A percentile compares a stretch with the other conserved stretches of the same genome.
Evolutionary conservation across 2,888 invertebrate species (phyloP).

Genomic region (Dasypolia templi): DNA sequence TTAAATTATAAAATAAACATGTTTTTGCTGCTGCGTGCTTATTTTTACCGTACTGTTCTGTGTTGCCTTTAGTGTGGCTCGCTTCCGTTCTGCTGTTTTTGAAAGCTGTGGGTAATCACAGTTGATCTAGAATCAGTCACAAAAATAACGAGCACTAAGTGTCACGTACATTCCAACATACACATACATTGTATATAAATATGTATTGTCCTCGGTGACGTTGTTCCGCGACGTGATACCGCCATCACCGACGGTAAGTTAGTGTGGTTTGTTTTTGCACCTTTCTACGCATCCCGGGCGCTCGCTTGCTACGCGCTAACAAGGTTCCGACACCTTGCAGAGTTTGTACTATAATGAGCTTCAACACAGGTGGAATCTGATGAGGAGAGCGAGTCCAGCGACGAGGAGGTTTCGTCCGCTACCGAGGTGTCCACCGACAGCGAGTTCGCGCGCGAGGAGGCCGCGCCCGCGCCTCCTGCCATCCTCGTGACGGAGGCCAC

Average conservation of each 20-base stretch:
- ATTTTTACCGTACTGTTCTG: neutral
- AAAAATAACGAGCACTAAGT: neutral
- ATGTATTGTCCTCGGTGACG: slow-evolving; percentile 53
- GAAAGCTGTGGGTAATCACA: no score
- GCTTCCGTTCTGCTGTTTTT: neutral
- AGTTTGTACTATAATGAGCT: slow-evolving; percentile 58
- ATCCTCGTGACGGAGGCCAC: slow-evolving; percentile 94
- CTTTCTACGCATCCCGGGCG: slow-evolving; percentile 58
- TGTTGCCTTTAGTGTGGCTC: neutral
- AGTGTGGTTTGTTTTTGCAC: slow-evolving; percentile 79
- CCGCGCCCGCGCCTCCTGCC: slow-evolving; percentile 93
- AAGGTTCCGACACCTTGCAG: slow-evolving; percentile 26
- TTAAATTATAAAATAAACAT: neutral
- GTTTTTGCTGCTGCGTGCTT: neutral
- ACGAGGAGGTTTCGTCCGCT: slow-evolving; percentile 95
- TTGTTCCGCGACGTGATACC: slow-evolving; percentile 54
- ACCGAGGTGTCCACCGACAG: slow-evolving; percentile 98
- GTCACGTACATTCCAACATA: slow-evolving; percentile 22
- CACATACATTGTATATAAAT: slow-evolving; percentile 58
- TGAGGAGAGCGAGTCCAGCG: slow-evolving; percentile 92
- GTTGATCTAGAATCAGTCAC: neutral
- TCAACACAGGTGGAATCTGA: slow-evolving; percentile 86
- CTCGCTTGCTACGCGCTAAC: slow-evolving; percentile 48
- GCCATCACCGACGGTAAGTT: slow-evolving; percentile 80
- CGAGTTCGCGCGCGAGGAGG: slow-evolving; percentile 96